Conservation (phyloP, 2,797 vertebrate species). For the Antennarius maculatus region DNA sequence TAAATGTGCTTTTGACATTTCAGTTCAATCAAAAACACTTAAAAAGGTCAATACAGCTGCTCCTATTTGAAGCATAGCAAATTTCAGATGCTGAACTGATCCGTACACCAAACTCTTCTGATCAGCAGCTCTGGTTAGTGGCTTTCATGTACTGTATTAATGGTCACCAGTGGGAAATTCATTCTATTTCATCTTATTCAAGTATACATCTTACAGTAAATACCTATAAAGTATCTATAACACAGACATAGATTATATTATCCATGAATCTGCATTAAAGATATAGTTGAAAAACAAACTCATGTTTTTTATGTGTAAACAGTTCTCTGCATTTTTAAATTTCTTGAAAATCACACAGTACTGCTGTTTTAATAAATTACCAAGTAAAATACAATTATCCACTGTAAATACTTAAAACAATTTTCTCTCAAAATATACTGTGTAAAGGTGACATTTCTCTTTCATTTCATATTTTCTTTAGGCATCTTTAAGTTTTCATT, state of each 20-base stretch:
- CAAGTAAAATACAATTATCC: constrained; percentile 72
- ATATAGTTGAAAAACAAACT: constrained; percentile 61
- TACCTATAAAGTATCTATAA: constrained; percentile 42
- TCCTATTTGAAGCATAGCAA: background rate
- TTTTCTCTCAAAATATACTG: constrained; percentile 44
- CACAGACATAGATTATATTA: constrained; percentile 44
- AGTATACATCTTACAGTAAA: constrained; percentile 40
- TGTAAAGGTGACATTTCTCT: constrained; percentile 62
- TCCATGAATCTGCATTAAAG: constrained; percentile 58
- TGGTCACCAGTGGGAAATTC: constrained; percentile 17
- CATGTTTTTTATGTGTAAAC: constrained; percentile 61
- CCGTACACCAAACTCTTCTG: constrained; percentile 2
- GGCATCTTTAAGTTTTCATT: constrained; percentile 49
- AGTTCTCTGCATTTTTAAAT: constrained; percentile 44
- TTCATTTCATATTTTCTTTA: constrained; percentile 40
- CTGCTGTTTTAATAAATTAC: constrained; percentile 74
- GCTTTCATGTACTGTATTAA: background rate
- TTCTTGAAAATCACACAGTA: constrained; percentile 63
- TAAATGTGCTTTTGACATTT: background rate
- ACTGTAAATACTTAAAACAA: constrained; percentile 54
- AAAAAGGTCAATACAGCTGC: background rate
- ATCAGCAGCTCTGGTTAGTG: constrained; percentile 35
- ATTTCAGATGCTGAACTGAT: background rate
- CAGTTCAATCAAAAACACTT: background rate
- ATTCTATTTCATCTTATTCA: constrained; percentile 38